phyloP scores from a whole-genome alignment of 2,113 vertebrate genomes.

The Aspidoscelis tigris region DNA sequence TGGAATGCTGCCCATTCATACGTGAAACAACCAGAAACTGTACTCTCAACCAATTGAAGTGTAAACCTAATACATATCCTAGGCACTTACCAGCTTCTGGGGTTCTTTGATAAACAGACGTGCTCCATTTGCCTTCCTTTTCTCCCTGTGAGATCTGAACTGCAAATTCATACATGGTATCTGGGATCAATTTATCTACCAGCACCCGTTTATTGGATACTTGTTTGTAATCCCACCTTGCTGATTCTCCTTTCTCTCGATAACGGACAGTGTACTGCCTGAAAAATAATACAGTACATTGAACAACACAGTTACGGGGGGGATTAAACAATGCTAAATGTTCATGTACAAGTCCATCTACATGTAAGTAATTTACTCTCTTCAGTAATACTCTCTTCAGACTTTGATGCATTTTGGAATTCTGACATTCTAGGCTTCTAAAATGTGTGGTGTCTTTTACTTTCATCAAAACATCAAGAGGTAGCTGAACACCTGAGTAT shows the following conservation, averaged over 20 bases:
- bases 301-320: background rate
- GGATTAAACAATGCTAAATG: background rate
- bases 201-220: conserved; percentile 82
- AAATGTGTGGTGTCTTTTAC: no score
- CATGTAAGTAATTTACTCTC: background rate
- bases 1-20: background rate
- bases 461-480: no score
- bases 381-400: no score
- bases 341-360: background rate
- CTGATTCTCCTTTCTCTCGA: conserved; percentile 94
- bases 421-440: no score
- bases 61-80: conserved; percentile 42
- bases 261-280: conserved; percentile 91
- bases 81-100: conserved; percentile 87
- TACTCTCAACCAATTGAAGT: background rate
- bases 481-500: no score
- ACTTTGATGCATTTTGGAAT: no score
- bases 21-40: background rate
- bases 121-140: conserved; percentile 90
- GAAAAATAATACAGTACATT: conserved; percentile 36
- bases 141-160: conserved; percentile 88
- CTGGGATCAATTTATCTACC: conserved; percentile 87
- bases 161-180: conserved; percentile 96
- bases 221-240: conserved; percentile 94
- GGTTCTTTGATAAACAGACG: conserved; percentile 93